Conservation (phyloP, 2,888 invertebrate genomes). For the Drosophila niveifrons region DNA sequence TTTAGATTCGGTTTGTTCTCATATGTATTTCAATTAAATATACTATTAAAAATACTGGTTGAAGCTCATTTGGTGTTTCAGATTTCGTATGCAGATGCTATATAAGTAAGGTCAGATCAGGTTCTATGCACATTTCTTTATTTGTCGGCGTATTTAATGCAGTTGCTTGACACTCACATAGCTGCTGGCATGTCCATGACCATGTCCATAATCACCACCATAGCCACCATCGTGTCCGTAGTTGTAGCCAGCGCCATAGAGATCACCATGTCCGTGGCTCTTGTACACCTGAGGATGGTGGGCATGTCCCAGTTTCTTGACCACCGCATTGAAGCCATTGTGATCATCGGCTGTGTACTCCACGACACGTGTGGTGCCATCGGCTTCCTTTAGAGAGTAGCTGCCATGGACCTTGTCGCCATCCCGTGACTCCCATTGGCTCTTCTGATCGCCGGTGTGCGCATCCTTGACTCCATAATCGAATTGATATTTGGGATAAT, state of each 20-base stretch:
- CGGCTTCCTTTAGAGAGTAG: slow-evolving; percentile 86
- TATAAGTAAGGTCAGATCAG: slow-evolving; percentile 36
- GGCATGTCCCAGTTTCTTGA: slow-evolving; percentile 86
- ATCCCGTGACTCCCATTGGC: slow-evolving; percentile 86
- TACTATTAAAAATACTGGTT: slow-evolving; percentile 34
- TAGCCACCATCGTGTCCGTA: slow-evolving; percentile 61
- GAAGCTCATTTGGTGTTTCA: slow-evolving; percentile 28
- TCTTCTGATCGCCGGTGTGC: slow-evolving; percentile 86
- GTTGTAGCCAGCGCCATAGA: slow-evolving; percentile 61
- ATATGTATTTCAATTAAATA: slow-evolving; percentile 14
- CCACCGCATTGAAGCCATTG: slow-evolving; percentile 86
- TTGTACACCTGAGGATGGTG: slow-evolving; percentile 81
- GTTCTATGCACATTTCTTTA: slow-evolving; percentile 7
- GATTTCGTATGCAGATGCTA: slow-evolving; percentile 10
- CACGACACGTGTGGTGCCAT: slow-evolving; percentile 86
- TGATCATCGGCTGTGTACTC: slow-evolving; percentile 86
- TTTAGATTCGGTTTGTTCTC: not conserved
- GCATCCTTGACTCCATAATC: slow-evolving; percentile 86
- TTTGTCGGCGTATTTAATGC: slow-evolving; percentile 43
- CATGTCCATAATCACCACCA: slow-evolving; percentile 32
- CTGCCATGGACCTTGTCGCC: slow-evolving; percentile 86
- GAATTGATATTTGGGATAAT: slow-evolving; percentile 85
- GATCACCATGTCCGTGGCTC: slow-evolving; percentile 55
- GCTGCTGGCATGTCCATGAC: slow-evolving; percentile 79
- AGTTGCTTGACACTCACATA: slow-evolving; percentile 80